A percentile compares a stretch with the other conserved stretches of the same genome.
Conservation (phyloP, 2,797 vertebrate species). For the Lophius americanus region DNA sequence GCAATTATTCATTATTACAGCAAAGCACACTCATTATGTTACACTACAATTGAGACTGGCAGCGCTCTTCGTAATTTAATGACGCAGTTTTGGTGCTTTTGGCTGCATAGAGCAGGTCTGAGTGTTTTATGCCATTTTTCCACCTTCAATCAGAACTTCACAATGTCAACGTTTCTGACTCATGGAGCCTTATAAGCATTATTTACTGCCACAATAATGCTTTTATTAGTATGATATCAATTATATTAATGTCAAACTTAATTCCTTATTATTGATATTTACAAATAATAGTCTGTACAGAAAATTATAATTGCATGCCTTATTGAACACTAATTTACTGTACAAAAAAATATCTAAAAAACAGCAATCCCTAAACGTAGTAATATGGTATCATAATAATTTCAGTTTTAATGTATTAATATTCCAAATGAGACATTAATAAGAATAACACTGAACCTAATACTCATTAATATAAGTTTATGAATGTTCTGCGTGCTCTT, state of each 20-base stretch:
- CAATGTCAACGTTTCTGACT: conserved; percentile 53
- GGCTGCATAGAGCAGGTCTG: conserved; percentile 52
- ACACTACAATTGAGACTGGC: conserved; percentile 77
- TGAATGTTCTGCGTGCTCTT: neutral
- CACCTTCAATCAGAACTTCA: conserved; percentile 58
- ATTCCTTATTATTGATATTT: too few species aligned
- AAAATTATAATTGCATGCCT: too few species aligned
- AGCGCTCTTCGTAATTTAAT: conserved; percentile 74
- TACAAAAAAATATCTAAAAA: too few species aligned
- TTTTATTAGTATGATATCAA: conserved; percentile 25
- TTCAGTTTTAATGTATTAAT: too few species aligned
- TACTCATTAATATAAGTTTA: neutral
- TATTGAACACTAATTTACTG: too few species aligned
- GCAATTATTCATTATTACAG: conserved; percentile 77
- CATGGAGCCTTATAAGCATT: conserved; percentile 16
- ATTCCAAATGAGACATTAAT: neutral
- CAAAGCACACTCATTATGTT: conserved; percentile 75
- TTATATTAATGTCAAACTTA: neutral
- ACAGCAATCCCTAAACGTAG: too few species aligned
- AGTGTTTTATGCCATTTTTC: conserved; percentile 63
- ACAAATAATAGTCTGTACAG: too few species aligned
- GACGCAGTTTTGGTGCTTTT: conserved; percentile 73
- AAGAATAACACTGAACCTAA: neutral
- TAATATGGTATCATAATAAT: too few species aligned
- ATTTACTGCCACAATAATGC: conserved; percentile 13